These are phyloP conservation scores for Athene cunicularia DNA, from an alignment of 2,113 vertebrate genomes.

Conservation along the genomic window DNA sequence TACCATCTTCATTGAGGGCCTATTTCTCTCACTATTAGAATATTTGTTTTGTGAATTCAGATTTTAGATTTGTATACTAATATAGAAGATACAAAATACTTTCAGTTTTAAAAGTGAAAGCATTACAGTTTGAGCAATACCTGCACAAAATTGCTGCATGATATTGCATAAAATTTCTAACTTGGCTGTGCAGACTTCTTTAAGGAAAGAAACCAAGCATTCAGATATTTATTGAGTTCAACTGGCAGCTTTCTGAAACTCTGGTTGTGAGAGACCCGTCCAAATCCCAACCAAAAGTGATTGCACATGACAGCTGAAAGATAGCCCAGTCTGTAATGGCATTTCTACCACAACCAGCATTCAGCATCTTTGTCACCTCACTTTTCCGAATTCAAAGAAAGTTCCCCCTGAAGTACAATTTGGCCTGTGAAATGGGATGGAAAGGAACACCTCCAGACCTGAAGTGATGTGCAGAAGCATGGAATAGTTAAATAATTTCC, in stretches of 20 bases:
- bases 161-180: not conserved
- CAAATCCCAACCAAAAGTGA: not conserved
- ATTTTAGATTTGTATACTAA: not conserved
- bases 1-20: not conserved
- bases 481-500: not conserved
- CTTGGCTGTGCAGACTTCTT: not conserved
- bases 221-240: not conserved
- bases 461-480: not conserved
- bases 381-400: not conserved
- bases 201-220: not conserved
- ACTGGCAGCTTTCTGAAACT: not conserved
- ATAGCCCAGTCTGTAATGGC: not conserved
- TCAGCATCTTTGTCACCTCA: not conserved
- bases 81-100: not conserved
- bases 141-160: not conserved
- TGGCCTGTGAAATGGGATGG: not conserved
- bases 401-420: not conserved
- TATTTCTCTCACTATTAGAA: not conserved
- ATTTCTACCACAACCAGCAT: not conserved
- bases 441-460: not conserved
- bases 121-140: not conserved
- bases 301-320: not conserved
- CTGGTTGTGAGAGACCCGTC: not conserved
- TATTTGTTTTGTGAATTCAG: not conserved
- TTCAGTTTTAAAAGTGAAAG: not conserved